Base-by-base conservation (phyloP, 2,888 invertebrate species). In the Leucophenga maculata region DNA sequence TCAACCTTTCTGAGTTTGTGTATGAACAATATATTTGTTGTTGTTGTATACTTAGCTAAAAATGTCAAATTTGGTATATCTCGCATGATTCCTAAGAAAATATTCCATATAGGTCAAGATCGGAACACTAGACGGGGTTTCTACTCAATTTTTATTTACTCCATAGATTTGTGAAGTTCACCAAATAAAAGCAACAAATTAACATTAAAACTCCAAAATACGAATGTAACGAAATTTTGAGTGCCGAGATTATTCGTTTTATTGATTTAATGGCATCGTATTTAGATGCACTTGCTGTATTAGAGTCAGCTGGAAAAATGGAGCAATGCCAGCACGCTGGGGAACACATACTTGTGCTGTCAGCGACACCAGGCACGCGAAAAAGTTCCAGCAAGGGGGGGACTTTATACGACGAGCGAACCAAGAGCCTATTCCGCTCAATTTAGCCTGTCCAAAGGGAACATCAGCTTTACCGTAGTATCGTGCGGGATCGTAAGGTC, bases 381-480 rank as follows among this genome's bases (percentile, higher is more conserved):
- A 72, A 91, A 75, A 69, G 93, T 92, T 20, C 91, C 92, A 72
- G 89, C 89, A 1, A 94, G 68, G 9, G 94, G 96, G 95, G 54
- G 89, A 89, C 90, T 95, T 96, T 84, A 94, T 94, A 75, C 98
- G 93, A 76, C 98, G 93, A 65, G 89, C 90, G 16, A 98, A 79
- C 98, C 98, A 98, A 74, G 91, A 84, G 55, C 93, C 93, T 16
- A 98, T 70, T 86, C 98, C 97, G 59, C 91, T 91, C 59, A 98
- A 80, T 90, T 98, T 98, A 74, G 98, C 92, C 88, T 98, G 94
- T 18, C 91, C 91, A 75, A 98, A 93, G 13, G 96, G 94, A 73
- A 94, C 94, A 90, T 98, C 98, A 84, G 94, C 98, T 90, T 96
- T 97, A 87, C 98, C 98, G 90, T 98, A 98, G 86, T 88, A 98